These are phyloP conservation scores for Oxyteleia sp. DNA, from an alignment of 2,888 invertebrate species.

Conservation along the genomic window DNA sequence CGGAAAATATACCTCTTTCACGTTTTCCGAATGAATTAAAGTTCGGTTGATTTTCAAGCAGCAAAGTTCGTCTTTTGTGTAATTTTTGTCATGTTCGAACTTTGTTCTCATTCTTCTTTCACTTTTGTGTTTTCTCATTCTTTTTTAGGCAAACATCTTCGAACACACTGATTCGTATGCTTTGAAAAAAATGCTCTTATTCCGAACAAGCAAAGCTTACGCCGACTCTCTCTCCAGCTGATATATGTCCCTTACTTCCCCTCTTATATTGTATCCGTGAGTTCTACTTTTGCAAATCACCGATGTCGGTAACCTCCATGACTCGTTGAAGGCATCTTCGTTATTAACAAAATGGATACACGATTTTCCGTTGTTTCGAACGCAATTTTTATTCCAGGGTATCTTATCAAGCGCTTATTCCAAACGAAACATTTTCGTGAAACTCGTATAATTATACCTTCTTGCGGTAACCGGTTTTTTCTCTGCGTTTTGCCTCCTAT, in stretches of 20 bases:
- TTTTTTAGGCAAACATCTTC: conserved; percentile 65
- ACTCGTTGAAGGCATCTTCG: conserved; percentile 14
- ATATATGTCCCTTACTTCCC: conserved; percentile 4
- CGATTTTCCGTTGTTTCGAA: neutral
- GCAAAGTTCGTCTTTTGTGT: conserved; percentile 31
- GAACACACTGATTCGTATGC: conserved; percentile 78
- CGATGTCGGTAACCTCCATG: conserved; percentile 64
- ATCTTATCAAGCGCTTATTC: conserved; percentile 8
- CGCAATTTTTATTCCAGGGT: neutral
- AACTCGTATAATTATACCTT: neutral
- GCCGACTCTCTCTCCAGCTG: conserved; percentile 15
- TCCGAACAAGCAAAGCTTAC: conserved; percentile 58
- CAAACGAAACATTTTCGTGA: neutral
- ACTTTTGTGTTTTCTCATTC: conserved; percentile 11
- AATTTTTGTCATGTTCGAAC: conserved; percentile 42
- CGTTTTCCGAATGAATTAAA: conserved; percentile 13
- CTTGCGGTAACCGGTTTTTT: neutral
- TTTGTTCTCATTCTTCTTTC: conserved; percentile 11
- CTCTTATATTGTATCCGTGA: conserved; percentile 66
- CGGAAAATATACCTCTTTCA: conserved; percentile 41
- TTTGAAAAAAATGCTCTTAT: conserved; percentile 76
- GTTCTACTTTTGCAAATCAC: conserved; percentile 66
- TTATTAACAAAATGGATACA: conserved; percentile 14
- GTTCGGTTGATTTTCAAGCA: conserved; percentile 3
- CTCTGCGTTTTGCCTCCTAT: neutral